Evolutionary conservation across 2,113 vertebrate species (phyloP).

Genomic region (Lichenostomus cassidix): DNA sequence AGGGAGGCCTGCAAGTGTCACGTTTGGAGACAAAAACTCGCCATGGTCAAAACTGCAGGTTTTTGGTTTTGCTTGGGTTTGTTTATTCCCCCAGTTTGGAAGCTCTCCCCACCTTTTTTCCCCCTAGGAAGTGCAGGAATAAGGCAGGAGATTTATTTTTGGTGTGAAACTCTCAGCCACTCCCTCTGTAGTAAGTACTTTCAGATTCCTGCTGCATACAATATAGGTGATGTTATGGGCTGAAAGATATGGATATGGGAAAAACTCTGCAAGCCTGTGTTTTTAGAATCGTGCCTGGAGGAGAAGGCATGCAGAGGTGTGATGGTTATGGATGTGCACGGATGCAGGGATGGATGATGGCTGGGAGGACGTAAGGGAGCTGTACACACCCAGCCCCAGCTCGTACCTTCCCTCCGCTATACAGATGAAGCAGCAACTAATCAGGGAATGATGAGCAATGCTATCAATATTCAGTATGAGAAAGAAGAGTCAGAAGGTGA

Average conservation of each 20-base stretch:
- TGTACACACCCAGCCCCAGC: neutral
- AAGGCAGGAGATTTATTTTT: neutral
- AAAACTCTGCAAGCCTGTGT: neutral
- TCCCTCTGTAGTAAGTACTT: neutral
- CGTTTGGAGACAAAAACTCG: neutral
- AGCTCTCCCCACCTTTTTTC: fast-evolving
- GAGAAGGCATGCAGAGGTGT: fast-evolving
- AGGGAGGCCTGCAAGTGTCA: neutral
- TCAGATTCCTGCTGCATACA: fast-evolving
- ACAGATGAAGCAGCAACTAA: neutral
- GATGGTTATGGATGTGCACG: fast-evolving
- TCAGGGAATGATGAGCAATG: neutral
- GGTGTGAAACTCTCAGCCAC: neutral
- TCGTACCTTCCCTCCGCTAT: neutral
- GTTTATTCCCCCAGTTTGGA: neutral
- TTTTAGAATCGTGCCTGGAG: neutral
- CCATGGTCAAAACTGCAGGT: neutral
- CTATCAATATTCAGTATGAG: too few species aligned
- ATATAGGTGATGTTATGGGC: too few species aligned
- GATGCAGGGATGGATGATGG: fast-evolving
- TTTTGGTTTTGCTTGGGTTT: neutral
- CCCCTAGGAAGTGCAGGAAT: neutral
- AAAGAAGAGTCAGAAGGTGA: neutral
- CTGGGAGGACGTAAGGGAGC: neutral
- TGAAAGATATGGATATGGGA: neutral